Conservation (phyloP, 2,888 invertebrate genomes). For the Dendrolimus pini region DNA sequence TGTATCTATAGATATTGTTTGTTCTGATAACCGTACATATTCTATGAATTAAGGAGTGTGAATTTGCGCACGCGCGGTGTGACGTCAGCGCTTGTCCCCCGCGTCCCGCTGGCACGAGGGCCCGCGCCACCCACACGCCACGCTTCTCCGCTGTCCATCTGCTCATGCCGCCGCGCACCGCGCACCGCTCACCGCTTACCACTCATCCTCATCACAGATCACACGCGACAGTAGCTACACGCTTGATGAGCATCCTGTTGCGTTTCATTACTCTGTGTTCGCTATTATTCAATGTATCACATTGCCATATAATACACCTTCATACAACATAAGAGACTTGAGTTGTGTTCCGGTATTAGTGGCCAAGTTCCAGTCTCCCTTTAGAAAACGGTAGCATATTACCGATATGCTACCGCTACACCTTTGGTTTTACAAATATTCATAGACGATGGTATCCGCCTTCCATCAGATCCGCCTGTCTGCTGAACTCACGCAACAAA, state of each 20-base stretch:
- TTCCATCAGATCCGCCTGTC: no score
- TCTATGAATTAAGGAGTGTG: conserved; percentile 49
- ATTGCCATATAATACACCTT: not conserved
- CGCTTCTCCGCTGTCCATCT: conserved; percentile 18
- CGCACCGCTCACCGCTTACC: conserved; percentile 19
- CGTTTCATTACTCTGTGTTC: not conserved
- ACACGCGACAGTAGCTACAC: conserved; percentile 9
- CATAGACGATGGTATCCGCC: no score
- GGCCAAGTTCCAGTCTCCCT: no score
- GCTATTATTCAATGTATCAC: not conserved
- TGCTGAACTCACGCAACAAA: no score
- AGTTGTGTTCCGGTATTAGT: no score
- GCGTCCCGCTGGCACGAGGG: conserved; percentile 10
- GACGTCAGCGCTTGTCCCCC: conserved; percentile 58
- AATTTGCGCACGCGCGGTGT: conserved; percentile 54
- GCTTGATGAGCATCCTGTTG: not conserved
- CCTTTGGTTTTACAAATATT: no score
- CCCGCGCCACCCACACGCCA: conserved; percentile 25
- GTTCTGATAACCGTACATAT: conserved; percentile 29
- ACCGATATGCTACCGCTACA: no score
- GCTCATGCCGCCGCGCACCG: conserved; percentile 12
- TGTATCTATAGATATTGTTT: not conserved
- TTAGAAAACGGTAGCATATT: no score
- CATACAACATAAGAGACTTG: no score
- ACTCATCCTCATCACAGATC: conserved; percentile 23